Percentiles rank a stretch among this genome's conserved stretches.
Conservation (phyloP, 2,888 invertebrate genomes). For the Ectropis crepuscularia region DNA sequence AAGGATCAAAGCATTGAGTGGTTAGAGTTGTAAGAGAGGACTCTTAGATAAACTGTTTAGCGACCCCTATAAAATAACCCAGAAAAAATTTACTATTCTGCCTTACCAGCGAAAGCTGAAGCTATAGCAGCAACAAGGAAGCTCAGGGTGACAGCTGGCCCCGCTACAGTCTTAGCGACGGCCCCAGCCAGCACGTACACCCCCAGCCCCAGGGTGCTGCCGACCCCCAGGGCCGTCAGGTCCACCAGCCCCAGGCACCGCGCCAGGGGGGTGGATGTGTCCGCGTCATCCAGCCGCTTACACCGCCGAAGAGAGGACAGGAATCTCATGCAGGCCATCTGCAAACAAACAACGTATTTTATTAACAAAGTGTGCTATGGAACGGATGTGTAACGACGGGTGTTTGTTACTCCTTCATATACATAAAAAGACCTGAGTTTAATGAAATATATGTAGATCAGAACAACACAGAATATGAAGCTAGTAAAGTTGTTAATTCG, state of each 20-base stretch:
- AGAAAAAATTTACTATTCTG: background rate
- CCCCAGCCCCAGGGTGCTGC: slow-evolving; percentile 95
- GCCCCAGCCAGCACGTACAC: slow-evolving; percentile 97
- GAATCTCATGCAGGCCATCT: slow-evolving; percentile 71
- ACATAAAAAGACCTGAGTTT: no score
- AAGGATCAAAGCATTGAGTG: no score
- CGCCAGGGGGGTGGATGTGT: slow-evolving; percentile 72
- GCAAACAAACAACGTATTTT: slow-evolving; percentile 34
- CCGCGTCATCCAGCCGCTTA: slow-evolving; percentile 75
- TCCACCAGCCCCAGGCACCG: slow-evolving; percentile 93
- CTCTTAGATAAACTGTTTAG: background rate
- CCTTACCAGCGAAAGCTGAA: slow-evolving; percentile 94
- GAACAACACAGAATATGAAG: no score
- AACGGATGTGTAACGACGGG: no score
- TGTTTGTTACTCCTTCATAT: no score
- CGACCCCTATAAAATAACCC: background rate
- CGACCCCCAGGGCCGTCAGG: slow-evolving; percentile 94
- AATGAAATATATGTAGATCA: no score
- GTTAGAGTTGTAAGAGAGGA: no score
- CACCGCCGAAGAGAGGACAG: slow-evolving; percentile 71
- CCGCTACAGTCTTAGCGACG: slow-evolving; percentile 93
- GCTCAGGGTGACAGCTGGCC: slow-evolving; percentile 95
- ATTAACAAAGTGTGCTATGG: no score
- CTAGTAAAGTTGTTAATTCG: no score
- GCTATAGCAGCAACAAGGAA: slow-evolving; percentile 97